Evolutionary conservation across 2,113 vertebrate genomes (phyloP).

Genomic region (Apus apus): DNA sequence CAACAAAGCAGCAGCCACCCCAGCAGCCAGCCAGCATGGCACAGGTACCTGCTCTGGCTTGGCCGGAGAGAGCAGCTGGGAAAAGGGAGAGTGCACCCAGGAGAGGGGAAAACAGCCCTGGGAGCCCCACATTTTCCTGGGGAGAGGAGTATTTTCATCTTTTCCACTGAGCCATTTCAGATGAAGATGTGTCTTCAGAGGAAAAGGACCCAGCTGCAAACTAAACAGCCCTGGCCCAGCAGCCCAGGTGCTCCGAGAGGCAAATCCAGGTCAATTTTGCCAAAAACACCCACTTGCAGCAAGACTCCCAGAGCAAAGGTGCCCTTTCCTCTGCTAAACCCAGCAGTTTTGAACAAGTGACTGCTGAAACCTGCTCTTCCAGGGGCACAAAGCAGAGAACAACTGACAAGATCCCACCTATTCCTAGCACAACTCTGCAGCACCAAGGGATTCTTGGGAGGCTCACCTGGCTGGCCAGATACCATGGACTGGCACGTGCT

Average conservation of each 20-base stretch:
- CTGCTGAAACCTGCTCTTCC: neutral
- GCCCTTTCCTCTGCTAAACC: neutral
- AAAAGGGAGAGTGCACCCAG: fast-evolving
- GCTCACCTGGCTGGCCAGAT: neutral
- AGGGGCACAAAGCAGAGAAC: neutral
- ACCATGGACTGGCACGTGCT: neutral
- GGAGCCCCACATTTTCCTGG: fast-evolving
- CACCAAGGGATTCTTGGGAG: neutral
- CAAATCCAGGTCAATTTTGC: neutral
- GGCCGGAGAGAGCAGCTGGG: fast-evolving
- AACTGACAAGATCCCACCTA: neutral
- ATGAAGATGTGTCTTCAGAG: neutral
- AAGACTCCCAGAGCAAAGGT: neutral
- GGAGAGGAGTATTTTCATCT: neutral
- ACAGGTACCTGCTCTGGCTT: fast-evolving
- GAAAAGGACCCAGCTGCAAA: neutral
- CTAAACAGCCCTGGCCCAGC: neutral
- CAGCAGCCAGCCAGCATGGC: neutral
- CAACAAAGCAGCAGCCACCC: neutral
- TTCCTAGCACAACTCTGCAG: fast-evolving
- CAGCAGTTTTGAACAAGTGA: neutral
- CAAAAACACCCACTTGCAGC: fast-evolving
- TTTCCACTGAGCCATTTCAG: neutral
- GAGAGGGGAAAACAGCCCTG: fast-evolving
- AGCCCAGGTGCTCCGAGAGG: neutral